Percentiles rank a stretch among this genome's conserved stretches.
phyloP scores from a whole-genome alignment of 2,888 invertebrate genomes.

The Drosophila mettleri region DNA sequence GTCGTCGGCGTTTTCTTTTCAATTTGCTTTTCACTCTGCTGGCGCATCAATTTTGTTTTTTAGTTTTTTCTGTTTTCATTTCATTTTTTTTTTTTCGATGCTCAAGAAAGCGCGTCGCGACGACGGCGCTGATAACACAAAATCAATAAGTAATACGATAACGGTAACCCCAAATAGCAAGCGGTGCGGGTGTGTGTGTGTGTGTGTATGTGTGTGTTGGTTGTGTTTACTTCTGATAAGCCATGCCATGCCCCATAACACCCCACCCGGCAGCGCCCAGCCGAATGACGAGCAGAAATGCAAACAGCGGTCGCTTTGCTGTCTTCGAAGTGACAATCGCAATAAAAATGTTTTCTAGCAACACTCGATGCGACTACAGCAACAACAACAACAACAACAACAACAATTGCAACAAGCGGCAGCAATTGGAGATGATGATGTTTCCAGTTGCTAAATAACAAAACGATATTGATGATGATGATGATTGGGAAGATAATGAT shows the following conservation, averaged over 20 bases:
- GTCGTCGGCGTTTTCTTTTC: constrained; percentile 62
- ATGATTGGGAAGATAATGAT: constrained; percentile 5
- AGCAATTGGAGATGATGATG: constrained; percentile 28
- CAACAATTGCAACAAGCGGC: constrained; percentile 3
- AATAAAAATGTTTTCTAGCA: constrained; percentile 55
- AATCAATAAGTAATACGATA: constrained; percentile 77
- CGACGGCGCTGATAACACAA: constrained; percentile 64
- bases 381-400: constrained; percentile 14
- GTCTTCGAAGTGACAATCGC: constrained; percentile 52
- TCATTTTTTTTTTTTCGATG: constrained; percentile 22
- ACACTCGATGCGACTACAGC: constrained; percentile 16
- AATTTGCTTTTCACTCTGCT: constrained; percentile 59
- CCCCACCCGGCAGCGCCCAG: neutral
- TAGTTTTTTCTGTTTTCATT: constrained; percentile 9
- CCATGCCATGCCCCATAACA: neutral
- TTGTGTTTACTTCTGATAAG: constrained; percentile 61
- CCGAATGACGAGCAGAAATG: constrained; percentile 33
- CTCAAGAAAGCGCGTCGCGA: constrained; percentile 38
- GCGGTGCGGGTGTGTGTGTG: constrained; percentile 18
- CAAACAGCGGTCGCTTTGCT: constrained; percentile 39
- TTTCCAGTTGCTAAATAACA: constrained; percentile 6
- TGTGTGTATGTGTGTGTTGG: constrained; percentile 10
- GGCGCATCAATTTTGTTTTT: constrained; percentile 30
- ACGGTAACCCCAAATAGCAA: constrained; percentile 69
- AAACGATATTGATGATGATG: constrained; percentile 25